Percentiles rank a stretch among this genome's conserved stretches.
phyloP scores from a whole-genome alignment of 1,140 invertebrate genomes.

The Araneus ventricosus region DNA sequence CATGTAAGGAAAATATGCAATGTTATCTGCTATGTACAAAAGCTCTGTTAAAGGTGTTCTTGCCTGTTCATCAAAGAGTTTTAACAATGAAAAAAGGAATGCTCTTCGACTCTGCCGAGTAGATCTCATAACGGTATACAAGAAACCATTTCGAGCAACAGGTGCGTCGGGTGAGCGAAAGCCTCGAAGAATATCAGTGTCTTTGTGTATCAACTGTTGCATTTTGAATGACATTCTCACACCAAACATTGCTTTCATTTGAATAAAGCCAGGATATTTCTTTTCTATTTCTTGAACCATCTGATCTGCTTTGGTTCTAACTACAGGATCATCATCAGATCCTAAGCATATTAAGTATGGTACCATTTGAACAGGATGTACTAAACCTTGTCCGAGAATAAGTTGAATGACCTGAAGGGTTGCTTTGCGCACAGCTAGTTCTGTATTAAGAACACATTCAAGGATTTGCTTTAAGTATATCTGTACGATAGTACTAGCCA shows the following conservation, averaged over 20 bases:
- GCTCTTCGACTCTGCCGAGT: slow-evolving; percentile 96
- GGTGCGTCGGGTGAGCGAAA: slow-evolving; percentile 90
- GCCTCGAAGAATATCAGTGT: slow-evolving; percentile 84
- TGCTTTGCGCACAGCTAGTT: slow-evolving; percentile 90
- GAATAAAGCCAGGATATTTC: slow-evolving; percentile 99
- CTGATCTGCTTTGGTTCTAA: slow-evolving; percentile 95
- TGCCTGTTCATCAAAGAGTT: slow-evolving; percentile 87
- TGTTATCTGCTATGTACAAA: slow-evolving; percentile 98
- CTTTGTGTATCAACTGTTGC: slow-evolving; percentile 78
- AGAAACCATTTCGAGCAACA: slow-evolving; percentile 93
- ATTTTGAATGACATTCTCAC: slow-evolving; percentile 83
- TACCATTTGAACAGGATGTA: slow-evolving; percentile 98
- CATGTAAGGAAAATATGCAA: slow-evolving; percentile 98
- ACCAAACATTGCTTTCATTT: slow-evolving; percentile 92
- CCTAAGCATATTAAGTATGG: slow-evolving; percentile 99
- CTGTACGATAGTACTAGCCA: slow-evolving; percentile 99
- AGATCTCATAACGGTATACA: slow-evolving; percentile 95
- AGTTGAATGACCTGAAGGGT: slow-evolving; percentile 96
- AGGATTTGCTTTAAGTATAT: slow-evolving; percentile 97
- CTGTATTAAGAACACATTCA: slow-evolving; percentile 92
- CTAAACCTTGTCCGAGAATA: slow-evolving; percentile 96
- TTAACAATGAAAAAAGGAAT: slow-evolving; percentile 93
- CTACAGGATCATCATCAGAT: slow-evolving; percentile 92
- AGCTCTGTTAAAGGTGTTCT: slow-evolving; percentile 92
- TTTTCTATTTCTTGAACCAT: slow-evolving; percentile 99